phyloP scores from a whole-genome alignment of 1,140 invertebrate genomes.

The Pachypsylla venusta region DNA sequence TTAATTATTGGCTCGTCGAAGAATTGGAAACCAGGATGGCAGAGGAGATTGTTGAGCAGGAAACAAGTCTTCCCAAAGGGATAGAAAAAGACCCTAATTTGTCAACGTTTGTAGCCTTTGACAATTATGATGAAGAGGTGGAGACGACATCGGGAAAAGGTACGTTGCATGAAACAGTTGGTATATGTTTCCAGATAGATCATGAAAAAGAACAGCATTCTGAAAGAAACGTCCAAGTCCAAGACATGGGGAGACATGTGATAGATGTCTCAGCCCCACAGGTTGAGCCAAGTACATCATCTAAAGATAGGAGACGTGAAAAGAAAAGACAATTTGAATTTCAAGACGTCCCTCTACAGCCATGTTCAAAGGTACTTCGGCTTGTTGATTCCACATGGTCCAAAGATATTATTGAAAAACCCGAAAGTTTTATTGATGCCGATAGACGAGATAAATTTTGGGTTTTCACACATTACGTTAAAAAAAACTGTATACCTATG shows the following conservation, averaged over 20 bases:
- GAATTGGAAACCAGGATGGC: slow-evolving; percentile 24
- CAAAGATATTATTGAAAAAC: background rate
- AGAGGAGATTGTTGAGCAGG: slow-evolving; percentile 15
- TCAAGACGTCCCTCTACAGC: slow-evolving; percentile 15
- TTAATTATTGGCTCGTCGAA: slow-evolving; percentile 22
- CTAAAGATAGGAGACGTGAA: slow-evolving; percentile 10
- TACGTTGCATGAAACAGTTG: slow-evolving; percentile 35
- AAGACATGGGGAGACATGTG: too few relatives aligned
- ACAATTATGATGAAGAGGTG: slow-evolving; percentile 33
- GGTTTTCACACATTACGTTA: too few relatives aligned
- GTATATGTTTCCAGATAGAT: slow-evolving; percentile 31
- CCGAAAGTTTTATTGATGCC: too few relatives aligned
- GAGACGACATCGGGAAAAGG: slow-evolving; percentile 32
- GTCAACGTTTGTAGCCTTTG: slow-evolving; percentile 30
- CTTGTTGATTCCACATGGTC: slow-evolving; percentile 3
- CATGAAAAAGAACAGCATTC: too few relatives aligned
- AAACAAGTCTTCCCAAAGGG: slow-evolving; percentile 21
- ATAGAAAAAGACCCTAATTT: slow-evolving; percentile 20
- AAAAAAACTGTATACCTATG: slow-evolving; percentile 25
- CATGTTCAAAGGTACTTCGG: slow-evolving; percentile 23
- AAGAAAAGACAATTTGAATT: slow-evolving; percentile 16
- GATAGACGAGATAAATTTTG: too few relatives aligned
- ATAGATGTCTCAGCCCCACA: slow-evolving; percentile 19
- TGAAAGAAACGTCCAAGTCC: too few relatives aligned
- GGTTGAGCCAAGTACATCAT: background rate